Base-by-base conservation (phyloP, 2,888 invertebrate species). In the Aelia acuminata region DNA sequence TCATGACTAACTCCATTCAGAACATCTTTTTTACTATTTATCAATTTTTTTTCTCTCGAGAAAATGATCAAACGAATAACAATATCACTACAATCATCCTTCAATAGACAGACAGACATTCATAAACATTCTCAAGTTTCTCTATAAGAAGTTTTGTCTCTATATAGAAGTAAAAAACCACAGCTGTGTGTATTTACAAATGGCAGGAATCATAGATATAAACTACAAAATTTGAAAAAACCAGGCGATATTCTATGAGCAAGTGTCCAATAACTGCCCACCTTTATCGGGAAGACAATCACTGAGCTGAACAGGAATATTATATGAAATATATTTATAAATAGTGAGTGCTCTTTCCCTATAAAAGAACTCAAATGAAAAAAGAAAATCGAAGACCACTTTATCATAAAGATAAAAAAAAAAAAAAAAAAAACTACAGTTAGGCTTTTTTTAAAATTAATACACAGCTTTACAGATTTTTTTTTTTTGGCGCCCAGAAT, bases 171-270 rank as follows among this genome's bases (percentile, higher is more conserved):
- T 85, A 87, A 87, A 86, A 87, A 63, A 87, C 39, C 43, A 85
- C 39, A 85, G 53, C 85, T 85, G 75, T 87, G 48, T 86, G 49
- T 87, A 87, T 87, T 47, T 87, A 87, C 87, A 87, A 87, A 75
- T 87, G 87, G 87, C 87, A 87, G 87, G 87, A 87, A 75, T 87
- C 75, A 87, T 63, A 86, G 87, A 87, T 75, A 75, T 87, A 75
- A 48, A 70, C 87, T 87, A 87, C 87, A n/a, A 48, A 87, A 5
- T 47, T 70, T 87, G 35, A 48, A 49, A 86, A 87, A 87, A 87
- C 63, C 87, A 75, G 87, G 75, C 87, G n/a, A 47, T 75, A 87
- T 87, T 87, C 87, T 87, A 87, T 87, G 87, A 87, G 87, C 87
- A 87, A 87, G 50, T 53, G 50, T 85, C 53, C 85, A 85, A 53